phyloP scores from a whole-genome alignment of 2,888 invertebrate genomes.

The Sinopyrophorus schimmeli region DNA sequence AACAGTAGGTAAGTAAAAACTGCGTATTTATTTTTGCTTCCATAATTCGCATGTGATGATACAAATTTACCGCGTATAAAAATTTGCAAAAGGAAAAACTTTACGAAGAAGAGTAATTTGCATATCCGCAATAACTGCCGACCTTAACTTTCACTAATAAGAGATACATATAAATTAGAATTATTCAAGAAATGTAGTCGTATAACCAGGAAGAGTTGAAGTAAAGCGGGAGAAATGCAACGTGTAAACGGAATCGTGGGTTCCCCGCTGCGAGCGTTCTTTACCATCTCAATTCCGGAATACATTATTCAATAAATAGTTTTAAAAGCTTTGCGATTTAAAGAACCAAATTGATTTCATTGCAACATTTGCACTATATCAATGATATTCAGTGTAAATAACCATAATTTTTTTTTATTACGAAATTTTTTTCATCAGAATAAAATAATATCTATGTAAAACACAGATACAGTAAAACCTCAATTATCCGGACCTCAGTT shows the following conservation, averaged over 20 bases:
- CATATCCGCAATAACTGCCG: slow-evolving; percentile 7
- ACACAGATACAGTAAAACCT: too few relatives aligned
- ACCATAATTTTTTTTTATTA: too few relatives aligned
- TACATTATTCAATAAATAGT: slow-evolving; percentile 20
- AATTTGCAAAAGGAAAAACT: slow-evolving; percentile 4
- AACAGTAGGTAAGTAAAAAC: too few relatives aligned
- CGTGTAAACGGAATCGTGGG: slow-evolving; percentile 30
- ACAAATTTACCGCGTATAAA: slow-evolving; percentile 10
- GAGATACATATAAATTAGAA: slow-evolving; percentile 17
- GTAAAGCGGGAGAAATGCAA: slow-evolving; percentile 25
- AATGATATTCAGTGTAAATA: too few relatives aligned
- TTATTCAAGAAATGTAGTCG: slow-evolving; percentile 18
- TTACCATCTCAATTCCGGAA: slow-evolving; percentile 32
- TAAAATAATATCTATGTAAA: too few relatives aligned
- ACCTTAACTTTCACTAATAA: slow-evolving; percentile 12
- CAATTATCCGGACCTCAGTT: too few relatives aligned
- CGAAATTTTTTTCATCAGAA: too few relatives aligned
- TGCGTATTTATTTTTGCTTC: too few relatives aligned
- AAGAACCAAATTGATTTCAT: too few relatives aligned
- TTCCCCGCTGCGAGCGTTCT: slow-evolving; percentile 29
- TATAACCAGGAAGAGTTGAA: slow-evolving; percentile 32
- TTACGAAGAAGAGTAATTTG: slow-evolving; percentile 3
- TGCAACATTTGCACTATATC: too few relatives aligned
- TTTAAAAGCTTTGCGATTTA: slow-evolving; percentile 13
- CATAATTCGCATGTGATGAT: too few relatives aligned